Evolutionary conservation across 2,113 vertebrate species (phyloP).

Genomic region (Salvator merianae): DNA sequence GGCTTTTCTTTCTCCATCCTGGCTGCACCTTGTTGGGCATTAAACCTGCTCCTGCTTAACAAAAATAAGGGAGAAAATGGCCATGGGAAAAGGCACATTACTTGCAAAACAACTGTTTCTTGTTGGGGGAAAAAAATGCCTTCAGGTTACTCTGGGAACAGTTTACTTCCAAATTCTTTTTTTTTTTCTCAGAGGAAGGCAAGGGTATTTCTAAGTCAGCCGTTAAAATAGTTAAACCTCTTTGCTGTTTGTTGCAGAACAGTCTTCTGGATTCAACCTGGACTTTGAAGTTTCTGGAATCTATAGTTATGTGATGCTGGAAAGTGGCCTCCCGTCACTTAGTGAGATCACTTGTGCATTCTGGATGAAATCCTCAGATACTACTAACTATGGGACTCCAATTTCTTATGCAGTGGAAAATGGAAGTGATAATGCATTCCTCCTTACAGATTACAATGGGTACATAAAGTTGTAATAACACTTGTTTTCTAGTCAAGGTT

Average conservation of each 20-base stretch:
- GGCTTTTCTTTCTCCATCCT: too few relatives aligned
- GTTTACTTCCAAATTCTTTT: too few relatives aligned
- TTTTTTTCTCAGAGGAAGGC: too few relatives aligned
- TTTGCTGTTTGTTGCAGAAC: conserved; percentile 79
- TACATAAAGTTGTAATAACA: conserved; percentile 65
- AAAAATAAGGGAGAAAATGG: too few relatives aligned
- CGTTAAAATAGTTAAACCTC: conserved; percentile 16
- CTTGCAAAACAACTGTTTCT: too few relatives aligned
- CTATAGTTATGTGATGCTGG: conserved; percentile 92
- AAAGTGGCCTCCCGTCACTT: conserved; percentile 87
- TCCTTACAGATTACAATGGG: conserved; percentile 98
- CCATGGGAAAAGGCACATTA: too few relatives aligned
- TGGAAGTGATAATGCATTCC: conserved; percentile 93
- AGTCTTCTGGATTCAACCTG: conserved; percentile 93
- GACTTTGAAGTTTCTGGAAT: conserved; percentile 97
- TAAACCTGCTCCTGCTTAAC: too few relatives aligned
- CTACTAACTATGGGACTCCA: conserved; percentile 92
- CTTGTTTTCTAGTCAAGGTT: not conserved
- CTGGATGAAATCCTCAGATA: conserved; percentile 96
- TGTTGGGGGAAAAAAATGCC: too few relatives aligned
- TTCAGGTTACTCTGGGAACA: too few relatives aligned
- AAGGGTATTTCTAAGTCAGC: too few relatives aligned
- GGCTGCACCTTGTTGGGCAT: too few relatives aligned
- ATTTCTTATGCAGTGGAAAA: conserved; percentile 94
- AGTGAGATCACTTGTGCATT: conserved; percentile 90